Evolutionary conservation across 2,797 vertebrate species (phyloP).

Genomic region (Myotis findleyi): DNA sequence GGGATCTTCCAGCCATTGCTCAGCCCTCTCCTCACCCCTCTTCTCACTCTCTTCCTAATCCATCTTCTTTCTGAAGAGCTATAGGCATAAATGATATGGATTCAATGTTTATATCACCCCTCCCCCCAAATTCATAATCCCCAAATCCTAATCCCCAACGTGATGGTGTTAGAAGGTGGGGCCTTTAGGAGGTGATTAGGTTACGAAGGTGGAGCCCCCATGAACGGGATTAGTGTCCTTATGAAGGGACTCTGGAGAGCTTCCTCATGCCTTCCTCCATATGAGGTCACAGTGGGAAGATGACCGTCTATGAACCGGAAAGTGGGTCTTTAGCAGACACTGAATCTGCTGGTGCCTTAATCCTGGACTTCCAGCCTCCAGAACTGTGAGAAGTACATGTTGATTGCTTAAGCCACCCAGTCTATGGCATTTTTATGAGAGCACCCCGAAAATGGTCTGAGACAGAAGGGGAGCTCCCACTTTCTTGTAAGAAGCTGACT

Average conservation of each 20-base stretch:
- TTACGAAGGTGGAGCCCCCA: accelerated
- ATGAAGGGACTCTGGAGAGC: background rate
- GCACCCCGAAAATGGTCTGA: background rate
- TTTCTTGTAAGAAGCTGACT: background rate
- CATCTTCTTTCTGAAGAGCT: background rate
- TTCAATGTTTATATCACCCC: background rate
- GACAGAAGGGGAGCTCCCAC: background rate
- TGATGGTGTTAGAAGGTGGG: background rate
- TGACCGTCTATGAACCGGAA: background rate
- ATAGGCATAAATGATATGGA: background rate
- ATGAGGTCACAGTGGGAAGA: background rate
- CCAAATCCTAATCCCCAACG: background rate
- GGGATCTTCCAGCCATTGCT: background rate
- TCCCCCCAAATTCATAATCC: background rate
- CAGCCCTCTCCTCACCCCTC: background rate
- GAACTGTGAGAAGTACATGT: background rate
- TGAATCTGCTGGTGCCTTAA: background rate
- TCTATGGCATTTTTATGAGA: background rate
- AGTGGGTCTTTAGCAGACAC: background rate
- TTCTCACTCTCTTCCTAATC: background rate
- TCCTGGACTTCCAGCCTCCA: background rate
- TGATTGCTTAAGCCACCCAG: background rate
- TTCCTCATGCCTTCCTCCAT: background rate
- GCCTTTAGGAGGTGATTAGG: background rate
- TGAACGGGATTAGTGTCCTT: background rate